Conservation (phyloP, 2,797 vertebrate genomes). For the Capromys pilorides region DNA sequence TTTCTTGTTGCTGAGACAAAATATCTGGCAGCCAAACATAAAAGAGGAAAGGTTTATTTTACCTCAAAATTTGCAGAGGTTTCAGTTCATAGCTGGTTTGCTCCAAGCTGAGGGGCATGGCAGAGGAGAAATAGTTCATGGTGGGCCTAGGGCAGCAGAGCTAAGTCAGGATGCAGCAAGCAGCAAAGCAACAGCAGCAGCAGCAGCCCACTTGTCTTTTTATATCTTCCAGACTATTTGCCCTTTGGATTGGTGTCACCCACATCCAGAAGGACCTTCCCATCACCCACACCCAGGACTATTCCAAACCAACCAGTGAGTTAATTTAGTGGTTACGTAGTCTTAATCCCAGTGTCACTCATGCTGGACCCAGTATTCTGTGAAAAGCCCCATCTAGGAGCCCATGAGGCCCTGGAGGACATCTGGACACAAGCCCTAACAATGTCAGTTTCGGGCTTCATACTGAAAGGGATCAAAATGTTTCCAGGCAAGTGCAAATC, state of each 20-base stretch:
- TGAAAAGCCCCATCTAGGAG: background rate
- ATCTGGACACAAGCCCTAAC: background rate
- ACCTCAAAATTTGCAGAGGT: background rate
- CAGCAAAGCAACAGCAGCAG: background rate
- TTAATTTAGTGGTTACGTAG: background rate
- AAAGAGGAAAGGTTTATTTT: background rate
- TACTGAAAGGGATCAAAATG: background rate
- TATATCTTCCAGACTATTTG: background rate
- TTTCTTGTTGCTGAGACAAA: background rate
- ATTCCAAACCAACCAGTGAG: background rate
- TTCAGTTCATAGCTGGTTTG: background rate
- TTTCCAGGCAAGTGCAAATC: background rate
- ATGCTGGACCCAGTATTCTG: background rate
- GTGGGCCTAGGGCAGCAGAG: background rate
- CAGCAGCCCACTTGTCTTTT: background rate
- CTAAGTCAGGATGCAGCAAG: background rate
- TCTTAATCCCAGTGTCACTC: background rate
- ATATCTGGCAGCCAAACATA: background rate
- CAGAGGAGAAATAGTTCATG: background rate
- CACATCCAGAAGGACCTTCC: background rate
- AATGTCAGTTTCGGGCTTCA: background rate
- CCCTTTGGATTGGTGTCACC: background rate
- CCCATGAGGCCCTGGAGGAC: too few species aligned
- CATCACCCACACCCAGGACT: background rate
- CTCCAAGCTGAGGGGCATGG: background rate